phyloP scores from a whole-genome alignment of 2,797 vertebrate genomes.

The Triplophysa yarkandensis region DNA sequence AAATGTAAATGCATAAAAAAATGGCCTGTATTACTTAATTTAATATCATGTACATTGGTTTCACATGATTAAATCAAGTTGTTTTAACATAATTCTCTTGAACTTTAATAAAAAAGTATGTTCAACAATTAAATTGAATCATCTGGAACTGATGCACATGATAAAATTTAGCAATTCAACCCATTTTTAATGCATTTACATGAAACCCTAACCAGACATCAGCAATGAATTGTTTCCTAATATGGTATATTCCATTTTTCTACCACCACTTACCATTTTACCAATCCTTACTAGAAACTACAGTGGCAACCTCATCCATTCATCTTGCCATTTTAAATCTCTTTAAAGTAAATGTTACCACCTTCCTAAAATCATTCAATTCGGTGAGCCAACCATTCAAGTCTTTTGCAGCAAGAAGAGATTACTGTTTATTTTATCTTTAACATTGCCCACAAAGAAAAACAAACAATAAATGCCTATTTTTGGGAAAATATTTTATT shows the following conservation, averaged over 20 bases:
- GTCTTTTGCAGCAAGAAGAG: conserved; percentile 64
- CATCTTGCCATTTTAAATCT: conserved; percentile 6
- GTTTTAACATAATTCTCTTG: no score
- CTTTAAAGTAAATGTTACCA: not conserved
- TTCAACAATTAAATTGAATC: no score
- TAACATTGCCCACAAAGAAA: conserved; percentile 51
- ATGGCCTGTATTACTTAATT: no score
- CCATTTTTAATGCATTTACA: not conserved
- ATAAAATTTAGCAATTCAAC: no score
- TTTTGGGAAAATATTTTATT: no score
- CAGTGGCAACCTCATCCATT: conserved; percentile 46
- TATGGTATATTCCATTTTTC: not conserved
- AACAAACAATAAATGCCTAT: no score
- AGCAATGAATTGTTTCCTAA: not conserved
- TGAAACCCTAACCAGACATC: not conserved
- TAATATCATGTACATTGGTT: no score
- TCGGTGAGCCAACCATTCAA: conserved; percentile 58
- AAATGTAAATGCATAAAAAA: no score
- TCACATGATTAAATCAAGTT: no score
- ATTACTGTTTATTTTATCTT: conserved; percentile 64
- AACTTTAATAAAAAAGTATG: no score
- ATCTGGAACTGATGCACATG: no score
- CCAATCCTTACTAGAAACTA: no score
- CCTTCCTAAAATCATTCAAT: conserved; percentile 64
- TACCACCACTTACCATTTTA: conserved; percentile 47